Percentiles rank a stretch among this genome's conserved stretches.
Evolutionary conservation across 2,113 vertebrate species (phyloP).

Genomic region (Zosterops pallidus): DNA sequence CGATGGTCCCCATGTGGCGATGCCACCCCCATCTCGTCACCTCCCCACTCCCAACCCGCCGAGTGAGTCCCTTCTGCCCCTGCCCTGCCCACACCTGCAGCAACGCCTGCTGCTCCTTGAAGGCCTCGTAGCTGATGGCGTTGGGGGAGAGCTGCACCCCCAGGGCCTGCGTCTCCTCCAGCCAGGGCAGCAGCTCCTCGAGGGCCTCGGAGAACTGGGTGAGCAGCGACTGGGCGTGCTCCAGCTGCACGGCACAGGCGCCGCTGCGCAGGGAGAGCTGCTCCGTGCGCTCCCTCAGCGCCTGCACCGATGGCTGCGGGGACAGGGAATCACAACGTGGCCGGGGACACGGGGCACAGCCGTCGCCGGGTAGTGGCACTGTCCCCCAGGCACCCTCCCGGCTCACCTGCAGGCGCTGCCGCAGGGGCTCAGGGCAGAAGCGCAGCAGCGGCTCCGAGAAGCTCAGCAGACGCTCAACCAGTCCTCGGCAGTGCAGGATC

Average conservation of each 20-base stretch:
- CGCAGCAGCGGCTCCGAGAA: conserved; percentile 72
- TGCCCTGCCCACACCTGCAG: conserved; percentile 77
- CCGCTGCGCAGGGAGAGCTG: conserved; percentile 72
- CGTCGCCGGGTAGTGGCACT: fast-evolving
- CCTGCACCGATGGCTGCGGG: conserved; percentile 65
- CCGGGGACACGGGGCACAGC: fast-evolving
- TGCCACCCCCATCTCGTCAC: neutral
- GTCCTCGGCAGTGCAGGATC: conserved; percentile 83
- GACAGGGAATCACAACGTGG: fast-evolving
- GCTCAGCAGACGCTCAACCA: conserved; percentile 80
- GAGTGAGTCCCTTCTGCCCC: neutral
- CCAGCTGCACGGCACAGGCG: conserved; percentile 77
- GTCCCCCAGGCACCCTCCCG: fast-evolving
- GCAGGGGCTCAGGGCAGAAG: conserved; percentile 41
- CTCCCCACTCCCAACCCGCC: fast-evolving
- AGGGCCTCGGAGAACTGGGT: conserved; percentile 80
- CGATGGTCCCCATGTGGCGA: fast-evolving
- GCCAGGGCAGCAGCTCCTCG: conserved; percentile 83
- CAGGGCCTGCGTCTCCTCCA: conserved; percentile 77
- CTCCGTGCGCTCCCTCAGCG: conserved; percentile 76
- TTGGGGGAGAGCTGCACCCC: conserved; percentile 71
- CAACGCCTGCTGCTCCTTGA: conserved; percentile 85
- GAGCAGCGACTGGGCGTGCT: conserved; percentile 83
- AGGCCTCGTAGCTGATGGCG: conserved; percentile 76
- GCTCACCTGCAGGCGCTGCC: conserved; percentile 72